Conservation (phyloP, 2,113 vertebrate genomes). For the Gnathonemus echidnorhynchus region DNA sequence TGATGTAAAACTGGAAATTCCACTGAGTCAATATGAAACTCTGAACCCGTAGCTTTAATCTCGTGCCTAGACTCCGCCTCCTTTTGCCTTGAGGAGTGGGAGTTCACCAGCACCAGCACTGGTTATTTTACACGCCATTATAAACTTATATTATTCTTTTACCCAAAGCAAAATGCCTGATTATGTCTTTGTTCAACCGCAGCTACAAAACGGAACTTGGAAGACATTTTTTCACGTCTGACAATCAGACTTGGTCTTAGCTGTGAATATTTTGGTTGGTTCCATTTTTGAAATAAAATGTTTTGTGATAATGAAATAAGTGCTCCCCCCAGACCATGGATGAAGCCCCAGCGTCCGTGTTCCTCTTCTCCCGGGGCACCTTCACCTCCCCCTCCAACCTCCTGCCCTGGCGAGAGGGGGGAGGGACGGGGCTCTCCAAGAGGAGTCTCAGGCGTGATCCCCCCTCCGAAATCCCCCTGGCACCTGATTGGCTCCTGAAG, state of each 20-base stretch:
- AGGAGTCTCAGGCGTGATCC: constrained; percentile 59
- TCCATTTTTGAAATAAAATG: not conserved
- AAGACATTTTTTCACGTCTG: not conserved
- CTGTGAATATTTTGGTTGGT: not conserved
- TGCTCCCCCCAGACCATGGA: constrained; percentile 36
- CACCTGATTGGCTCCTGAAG: constrained; percentile 59
- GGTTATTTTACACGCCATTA: not conserved
- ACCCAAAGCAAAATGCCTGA: not conserved
- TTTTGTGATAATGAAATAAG: not conserved
- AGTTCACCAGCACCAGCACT: not conserved
- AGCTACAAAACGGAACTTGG: not conserved
- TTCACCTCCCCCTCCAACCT: constrained; percentile 67
- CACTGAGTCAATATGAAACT: not conserved
- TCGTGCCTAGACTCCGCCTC: not conserved
- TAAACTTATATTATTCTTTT: not conserved
- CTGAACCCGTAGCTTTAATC: not conserved
- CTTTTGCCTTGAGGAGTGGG: not conserved
- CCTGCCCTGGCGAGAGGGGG: constrained; percentile 71
- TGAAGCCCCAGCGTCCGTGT: constrained; percentile 49
- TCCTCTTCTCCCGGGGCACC: constrained; percentile 66
- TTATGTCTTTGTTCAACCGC: not conserved
- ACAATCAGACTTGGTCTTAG: not conserved
- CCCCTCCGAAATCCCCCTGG: constrained; percentile 63
- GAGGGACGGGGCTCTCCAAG: constrained; percentile 48
- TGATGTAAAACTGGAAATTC: not conserved